Evolutionary conservation across 2,797 vertebrate genomes (phyloP), one percentile per base, ranked within the genome.

Genomic region (Enoplosus armatus): DNA sequence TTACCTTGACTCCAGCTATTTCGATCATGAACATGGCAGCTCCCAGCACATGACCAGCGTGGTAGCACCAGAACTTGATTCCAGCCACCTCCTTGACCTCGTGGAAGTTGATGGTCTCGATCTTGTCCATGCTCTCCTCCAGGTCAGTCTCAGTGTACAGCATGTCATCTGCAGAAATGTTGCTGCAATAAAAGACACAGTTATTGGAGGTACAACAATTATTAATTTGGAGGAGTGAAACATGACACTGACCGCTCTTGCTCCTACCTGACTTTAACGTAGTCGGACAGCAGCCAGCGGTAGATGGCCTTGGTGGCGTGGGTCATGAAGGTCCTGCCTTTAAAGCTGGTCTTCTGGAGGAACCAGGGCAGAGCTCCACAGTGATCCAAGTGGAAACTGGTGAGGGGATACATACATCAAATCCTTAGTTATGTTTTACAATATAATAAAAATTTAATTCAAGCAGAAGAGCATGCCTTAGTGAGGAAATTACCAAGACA

Each of bases 11-110:
- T 9, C 98, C 97, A 1, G 97, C 98, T 62, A 99, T 99, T 93
- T 99, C 97, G 0, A 98, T 98, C 97, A 98, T 99, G 76, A 99
- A 98, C 98, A 98, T 98, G 86, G 98, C 97, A 7, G 98, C 97
- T 84, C 97, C 98, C 68, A 98, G 93, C 48, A 99, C 98, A 0
- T 99, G 98, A 33, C 98, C 97, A 0, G 97, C 97, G 0, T 98
- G 97, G 86, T 99, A 99, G 89, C 97, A 99, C 98, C 98, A 99
- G 88, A 99, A 99, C 92, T 99, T 99, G 90, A 99, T 98, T 39
- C 98, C 98, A 0, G 98, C 97, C 82, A 99, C 98, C 58, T 99
- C 98, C 80, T 99, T 99, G 77, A 99, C 98, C 91, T 99, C 98
- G 0, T 99, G 98, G 87, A 99, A 99, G 92, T 99, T 99, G 88